Evolutionary conservation across 1,140 invertebrate species (phyloP).

Genomic region (Lepidostoma basale): DNA sequence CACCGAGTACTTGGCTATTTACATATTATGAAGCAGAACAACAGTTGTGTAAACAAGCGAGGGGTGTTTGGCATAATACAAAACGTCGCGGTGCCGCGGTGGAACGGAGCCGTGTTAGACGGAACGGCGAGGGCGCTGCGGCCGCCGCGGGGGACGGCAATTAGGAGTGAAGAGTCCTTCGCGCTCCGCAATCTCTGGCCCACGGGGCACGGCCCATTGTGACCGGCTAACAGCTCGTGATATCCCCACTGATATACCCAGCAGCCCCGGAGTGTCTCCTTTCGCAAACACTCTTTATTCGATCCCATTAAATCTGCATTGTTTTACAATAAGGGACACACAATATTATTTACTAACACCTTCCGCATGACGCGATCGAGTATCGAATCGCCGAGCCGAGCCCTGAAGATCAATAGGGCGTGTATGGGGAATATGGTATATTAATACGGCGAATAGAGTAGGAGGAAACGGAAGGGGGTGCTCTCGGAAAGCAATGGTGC

Average conservation of each 20-base stretch:
- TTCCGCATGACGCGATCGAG: too few species aligned
- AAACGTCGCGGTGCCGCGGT: not conserved
- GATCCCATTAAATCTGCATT: too few species aligned
- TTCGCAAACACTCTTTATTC: too few species aligned
- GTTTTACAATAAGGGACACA: too few species aligned
- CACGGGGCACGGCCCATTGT: not conserved
- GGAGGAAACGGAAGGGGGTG: not conserved
- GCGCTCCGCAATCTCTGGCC: not conserved
- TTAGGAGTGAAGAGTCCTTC: constrained; percentile 11
- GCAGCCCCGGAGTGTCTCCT: too few species aligned
- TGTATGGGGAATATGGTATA: not conserved
- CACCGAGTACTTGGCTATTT: too few species aligned
- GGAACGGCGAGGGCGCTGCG: not conserved
- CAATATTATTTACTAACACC: too few species aligned
- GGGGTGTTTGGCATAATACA: not conserved
- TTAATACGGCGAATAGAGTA: not conserved
- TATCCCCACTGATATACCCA: not conserved
- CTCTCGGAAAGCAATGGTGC: constrained; percentile 24
- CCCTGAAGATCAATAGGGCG: not conserved
- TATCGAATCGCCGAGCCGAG: too few species aligned
- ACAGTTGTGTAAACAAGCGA: too few species aligned
- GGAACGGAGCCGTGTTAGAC: not conserved
- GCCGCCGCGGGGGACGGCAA: constrained; percentile 6
- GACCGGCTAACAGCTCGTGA: not conserved
- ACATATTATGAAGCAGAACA: too few species aligned